Base-by-base conservation (phyloP, 2,888 invertebrate genomes). In the Melanostoma mellinum region DNA sequence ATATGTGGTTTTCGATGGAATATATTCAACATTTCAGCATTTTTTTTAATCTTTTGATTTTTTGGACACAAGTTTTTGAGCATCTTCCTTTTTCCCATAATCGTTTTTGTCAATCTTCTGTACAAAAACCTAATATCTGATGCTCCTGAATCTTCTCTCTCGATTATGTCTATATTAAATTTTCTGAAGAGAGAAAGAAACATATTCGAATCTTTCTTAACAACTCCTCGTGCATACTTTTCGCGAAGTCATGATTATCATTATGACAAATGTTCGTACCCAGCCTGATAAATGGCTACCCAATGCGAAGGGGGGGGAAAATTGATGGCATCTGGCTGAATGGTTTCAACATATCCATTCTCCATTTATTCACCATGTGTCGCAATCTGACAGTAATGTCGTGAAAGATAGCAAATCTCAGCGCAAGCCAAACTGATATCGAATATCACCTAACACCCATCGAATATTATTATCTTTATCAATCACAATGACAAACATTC, bases 371-470 rank as follows among this genome's bases (percentile, higher is more conserved):
- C 42, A 74, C 38, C 30, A 69, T 56, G n/a, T 69, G 36, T 42
- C 74, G 63, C 68, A 61, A 38, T 56, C 55, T 67, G 72, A 61
- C 72, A 77, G 33, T 8, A 67, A 67, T 65, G 48, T 72, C 44
- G 36, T 30, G 44, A 73, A 67, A 40, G 46, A 50, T 61, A 10
- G 46, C 68, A 46, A 61, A 63, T 56, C 56, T 67, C 58, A 65
- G 44, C 36, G 36, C 63, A 77, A 82, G 78, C 69, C 82, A 82
- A 82, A 73, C 73, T 60, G 77, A 69, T 78, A 77, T 69, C 69
- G 77, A 74, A 68, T 82, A 69, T 73, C 82, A 82, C 58, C 82
- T 77, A 69, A 82, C 68, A 73, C 77, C 82, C 77, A 78, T 73
- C 77, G 73, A 68, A 77, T 82, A 82, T 82, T 82, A 77, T 77